A percentile compares a stretch with the other conserved stretches of the same genome.
Conservation (phyloP, 2,888 invertebrate genomes). For the Acanthococcus lagerstroemiae region DNA sequence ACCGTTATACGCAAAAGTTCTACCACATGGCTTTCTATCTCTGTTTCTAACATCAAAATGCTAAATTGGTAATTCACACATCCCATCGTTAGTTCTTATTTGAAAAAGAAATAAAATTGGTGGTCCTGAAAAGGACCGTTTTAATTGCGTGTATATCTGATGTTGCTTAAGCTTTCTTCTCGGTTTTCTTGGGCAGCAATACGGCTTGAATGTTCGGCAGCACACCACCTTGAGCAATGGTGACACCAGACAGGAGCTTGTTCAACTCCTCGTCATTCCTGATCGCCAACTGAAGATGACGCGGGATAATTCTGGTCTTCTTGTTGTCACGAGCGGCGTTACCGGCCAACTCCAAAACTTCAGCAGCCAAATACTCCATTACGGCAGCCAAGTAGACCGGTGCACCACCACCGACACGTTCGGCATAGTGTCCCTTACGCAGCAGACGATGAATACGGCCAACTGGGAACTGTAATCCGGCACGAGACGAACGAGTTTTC, state of each 20-base stretch:
- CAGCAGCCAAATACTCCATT: conserved; percentile 56
- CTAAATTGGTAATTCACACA: too few species aligned
- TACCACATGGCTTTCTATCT: too few species aligned
- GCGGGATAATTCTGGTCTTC: conserved; percentile 61
- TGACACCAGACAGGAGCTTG: conserved; percentile 63
- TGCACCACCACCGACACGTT: conserved; percentile 47
- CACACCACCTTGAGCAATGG: conserved; percentile 76
- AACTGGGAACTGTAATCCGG: conserved; percentile 49
- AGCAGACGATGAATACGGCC: conserved; percentile 50
- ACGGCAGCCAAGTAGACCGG: conserved; percentile 50
- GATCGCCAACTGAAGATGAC: conserved; percentile 68
- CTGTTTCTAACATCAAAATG: too few species aligned
- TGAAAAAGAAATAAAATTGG: conserved; percentile 12
- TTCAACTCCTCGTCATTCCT: conserved; percentile 74
- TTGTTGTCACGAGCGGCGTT: conserved; percentile 57
- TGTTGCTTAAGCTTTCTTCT: conserved; percentile 31
- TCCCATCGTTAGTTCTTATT: too few species aligned
- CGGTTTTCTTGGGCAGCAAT: conserved; percentile 37
- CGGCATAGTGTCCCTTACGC: conserved; percentile 51
- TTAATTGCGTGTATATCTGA: neutral
- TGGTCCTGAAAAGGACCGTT: conserved; percentile 24
- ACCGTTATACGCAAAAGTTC: too few species aligned
- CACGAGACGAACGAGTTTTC: conserved; percentile 46
- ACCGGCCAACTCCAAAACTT: conserved; percentile 54
- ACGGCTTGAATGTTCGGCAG: conserved; percentile 51